These are phyloP conservation scores for Chiloscyllium punctatum DNA, from an alignment of 2,797 vertebrate genomes.

Conservation along the genomic window DNA sequence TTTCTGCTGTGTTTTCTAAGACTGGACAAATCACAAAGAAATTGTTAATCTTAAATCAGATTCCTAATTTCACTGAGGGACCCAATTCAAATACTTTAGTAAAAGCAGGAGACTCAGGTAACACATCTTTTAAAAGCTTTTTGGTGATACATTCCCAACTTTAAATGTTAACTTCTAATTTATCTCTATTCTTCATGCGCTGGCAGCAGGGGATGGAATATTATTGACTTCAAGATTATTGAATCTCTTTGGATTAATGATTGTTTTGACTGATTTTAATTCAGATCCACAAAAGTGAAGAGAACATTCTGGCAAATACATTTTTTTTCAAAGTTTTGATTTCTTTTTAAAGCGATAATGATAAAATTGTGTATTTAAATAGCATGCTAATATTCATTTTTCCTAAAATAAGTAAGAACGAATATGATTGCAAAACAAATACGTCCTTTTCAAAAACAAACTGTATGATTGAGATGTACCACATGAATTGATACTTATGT, in stretches of 20 bases:
- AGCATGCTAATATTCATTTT: neutral
- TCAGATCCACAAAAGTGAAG: neutral
- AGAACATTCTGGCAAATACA: neutral
- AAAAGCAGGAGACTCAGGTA: neutral
- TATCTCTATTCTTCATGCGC: neutral
- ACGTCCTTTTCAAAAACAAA: neutral
- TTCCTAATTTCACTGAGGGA: neutral
- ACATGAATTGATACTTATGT: neutral
- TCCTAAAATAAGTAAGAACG: neutral
- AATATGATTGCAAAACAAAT: constrained; percentile 22
- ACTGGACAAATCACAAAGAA: neutral
- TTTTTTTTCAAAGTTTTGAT: neutral
- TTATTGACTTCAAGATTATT: neutral
- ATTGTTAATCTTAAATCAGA: neutral
- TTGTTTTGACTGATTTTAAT: neutral
- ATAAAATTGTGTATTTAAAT: constrained; percentile 7
- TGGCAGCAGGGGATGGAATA: too few relatives aligned
- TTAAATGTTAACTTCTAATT: neutral
- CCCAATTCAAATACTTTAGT: neutral
- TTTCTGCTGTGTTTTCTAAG: too few relatives aligned
- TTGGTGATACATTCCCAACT: neutral
- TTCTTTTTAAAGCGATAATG: neutral
- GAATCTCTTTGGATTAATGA: neutral
- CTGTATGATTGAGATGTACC: neutral
- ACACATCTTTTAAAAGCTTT: too few relatives aligned